Evolutionary conservation across 2,888 invertebrate species (phyloP), one percentile per base, ranked within the genome.

Genomic region (Tetragonisca angustula): DNA sequence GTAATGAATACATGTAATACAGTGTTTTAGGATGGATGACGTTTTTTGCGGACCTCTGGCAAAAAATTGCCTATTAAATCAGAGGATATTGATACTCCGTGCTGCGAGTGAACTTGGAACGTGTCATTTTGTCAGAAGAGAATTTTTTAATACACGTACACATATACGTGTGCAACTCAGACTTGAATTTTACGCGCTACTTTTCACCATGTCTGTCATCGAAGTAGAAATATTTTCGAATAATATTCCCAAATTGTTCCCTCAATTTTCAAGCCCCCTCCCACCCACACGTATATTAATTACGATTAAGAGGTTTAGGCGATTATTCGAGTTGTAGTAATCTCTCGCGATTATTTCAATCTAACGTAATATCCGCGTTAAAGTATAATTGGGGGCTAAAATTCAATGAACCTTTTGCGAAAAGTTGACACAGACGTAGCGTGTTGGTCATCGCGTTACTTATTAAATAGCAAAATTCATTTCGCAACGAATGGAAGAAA

Each of bases 391-490:
- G 2, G 5, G 5, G 15, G 5, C n/a, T 24, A 24, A 59, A 59
- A 59, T 59, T n/a, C n/a, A 15, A 59, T 59, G 13, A 15, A 59
- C 24, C n/a, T 59, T 59, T 15, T 15, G 15, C 56, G 43, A 43
- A 9, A 13, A 4, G 56, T 59, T n/a, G 56, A n/a, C n/a, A 59
- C 11, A 43, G 43, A 9, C 43, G 43, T 43, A 9, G 9, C 43
- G 2, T 2, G n/a, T 15, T 15, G n/a, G 24, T n/a, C 13, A n/a
- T 13, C 5, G 13, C n/a, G 56, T 59, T 59, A n/a, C 56, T 59
- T n/a, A 15, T n/a, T 59, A 59, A 59, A 59, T 15, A 15, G 4
- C 56, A 92, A 27, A 19, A 61, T 17, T 61, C 24, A 19, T 61
- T 61, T 61, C 24, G 24, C 24, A 61, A 27, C 24, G 17, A 24